A percentile compares a stretch with the other conserved stretches of the same genome.
These are phyloP conservation scores for Isichthys henryi DNA, from an alignment of 2,113 vertebrate species.

Conservation along the genomic window DNA sequence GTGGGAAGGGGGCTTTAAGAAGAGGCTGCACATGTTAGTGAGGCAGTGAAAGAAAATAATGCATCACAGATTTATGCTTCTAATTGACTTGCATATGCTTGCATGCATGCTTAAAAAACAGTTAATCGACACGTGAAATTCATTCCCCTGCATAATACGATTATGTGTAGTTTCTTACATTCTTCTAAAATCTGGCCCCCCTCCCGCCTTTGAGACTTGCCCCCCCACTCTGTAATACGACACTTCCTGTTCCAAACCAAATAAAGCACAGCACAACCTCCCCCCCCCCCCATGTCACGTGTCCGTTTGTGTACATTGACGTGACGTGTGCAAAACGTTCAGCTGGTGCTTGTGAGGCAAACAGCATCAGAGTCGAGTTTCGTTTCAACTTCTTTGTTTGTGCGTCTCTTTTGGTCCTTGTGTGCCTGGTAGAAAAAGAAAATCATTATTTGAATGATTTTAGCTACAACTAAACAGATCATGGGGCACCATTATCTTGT, in stretches of 20 bases:
- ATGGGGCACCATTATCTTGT: background rate
- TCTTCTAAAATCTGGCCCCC: background rate
- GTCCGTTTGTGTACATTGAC: background rate
- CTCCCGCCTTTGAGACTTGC: background rate
- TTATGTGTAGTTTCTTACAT: background rate
- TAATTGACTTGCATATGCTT: background rate
- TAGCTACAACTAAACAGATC: background rate
- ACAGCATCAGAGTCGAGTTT: background rate
- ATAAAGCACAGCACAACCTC: background rate
- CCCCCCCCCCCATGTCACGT: background rate
- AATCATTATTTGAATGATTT: background rate
- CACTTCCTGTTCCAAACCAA: conserved; percentile 19
- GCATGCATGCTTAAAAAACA: too few relatives aligned
- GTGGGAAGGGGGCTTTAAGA: background rate
- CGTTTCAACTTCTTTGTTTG: background rate
- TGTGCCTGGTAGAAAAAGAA: background rate
- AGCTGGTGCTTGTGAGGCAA: too few relatives aligned
- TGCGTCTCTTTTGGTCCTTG: background rate
- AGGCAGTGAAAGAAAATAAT: background rate
- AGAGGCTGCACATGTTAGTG: background rate
- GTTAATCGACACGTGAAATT: background rate
- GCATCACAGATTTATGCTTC: background rate
- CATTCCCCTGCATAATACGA: background rate
- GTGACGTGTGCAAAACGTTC: too few relatives aligned
- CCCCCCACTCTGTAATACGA: background rate